Conservation (phyloP, 2,113 vertebrate species). For the Sinocyclocheilus anophthalmus region DNA sequence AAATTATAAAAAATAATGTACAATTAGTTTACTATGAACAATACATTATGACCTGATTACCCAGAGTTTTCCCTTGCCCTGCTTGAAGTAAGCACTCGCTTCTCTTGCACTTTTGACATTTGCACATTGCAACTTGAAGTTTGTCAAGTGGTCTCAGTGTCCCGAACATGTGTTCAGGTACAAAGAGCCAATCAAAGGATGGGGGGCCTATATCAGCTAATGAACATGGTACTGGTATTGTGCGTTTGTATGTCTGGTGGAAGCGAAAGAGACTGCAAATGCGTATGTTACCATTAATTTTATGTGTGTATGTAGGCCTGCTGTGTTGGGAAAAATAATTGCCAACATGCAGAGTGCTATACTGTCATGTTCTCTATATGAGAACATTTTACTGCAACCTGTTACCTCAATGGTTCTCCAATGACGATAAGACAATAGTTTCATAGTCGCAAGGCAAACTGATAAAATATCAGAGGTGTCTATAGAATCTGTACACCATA, state of each 20-base stretch:
- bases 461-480: slow-evolving; percentile 22
- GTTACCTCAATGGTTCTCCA: not conserved
- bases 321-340: slow-evolving; percentile 18
- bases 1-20: slow-evolving; percentile 93
- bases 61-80: slow-evolving; percentile 24
- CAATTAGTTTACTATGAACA: slow-evolving; percentile 62
- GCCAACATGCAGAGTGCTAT: slow-evolving; percentile 29
- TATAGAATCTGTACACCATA: slow-evolving; percentile 38
- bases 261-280: slow-evolving; percentile 16
- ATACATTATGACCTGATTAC: slow-evolving; percentile 47
- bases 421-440: slow-evolving; percentile 37
- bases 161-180: slow-evolving; percentile 73
- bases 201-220: not conserved
- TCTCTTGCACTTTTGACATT: slow-evolving; percentile 54
- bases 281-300: not conserved
- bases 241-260: slow-evolving; percentile 18
- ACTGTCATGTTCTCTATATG: not conserved
- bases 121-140: slow-evolving; percentile 74
- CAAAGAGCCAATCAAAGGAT: slow-evolving; percentile 41
- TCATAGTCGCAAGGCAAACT: slow-evolving; percentile 32
- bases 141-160: slow-evolving; percentile 82
- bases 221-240: slow-evolving; percentile 10
- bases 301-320: slow-evolving; percentile 10
- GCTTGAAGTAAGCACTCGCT: slow-evolving; percentile 38
- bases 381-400: slow-evolving; percentile 29